phyloP scores from a whole-genome alignment of 2,797 vertebrate genomes.

The Sorex maritimensis region DNA sequence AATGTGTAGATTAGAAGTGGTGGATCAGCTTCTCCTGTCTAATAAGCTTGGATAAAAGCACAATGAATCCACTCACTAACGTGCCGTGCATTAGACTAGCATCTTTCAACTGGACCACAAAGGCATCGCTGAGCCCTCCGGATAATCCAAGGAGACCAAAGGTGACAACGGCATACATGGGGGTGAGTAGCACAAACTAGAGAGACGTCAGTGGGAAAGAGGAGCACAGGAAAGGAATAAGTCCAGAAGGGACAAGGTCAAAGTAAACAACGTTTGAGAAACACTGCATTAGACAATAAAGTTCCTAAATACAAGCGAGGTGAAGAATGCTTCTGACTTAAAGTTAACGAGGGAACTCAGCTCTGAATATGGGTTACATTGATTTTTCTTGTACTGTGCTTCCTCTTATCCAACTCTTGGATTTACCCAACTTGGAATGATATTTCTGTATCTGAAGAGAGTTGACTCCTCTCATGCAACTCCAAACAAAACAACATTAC shows the following conservation, averaged over 20 bases:
- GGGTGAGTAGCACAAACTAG: too few species aligned
- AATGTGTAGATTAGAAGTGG: conserved; percentile 16
- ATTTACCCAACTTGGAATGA: neutral
- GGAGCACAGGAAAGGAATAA: neutral
- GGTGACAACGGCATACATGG: too few species aligned
- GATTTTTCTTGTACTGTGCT: neutral
- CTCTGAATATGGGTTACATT: neutral
- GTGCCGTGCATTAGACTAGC: too few species aligned
- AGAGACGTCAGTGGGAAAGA: neutral
- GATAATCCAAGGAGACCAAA: too few species aligned
- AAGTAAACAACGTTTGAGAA: neutral
- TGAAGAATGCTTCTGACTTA: neutral
- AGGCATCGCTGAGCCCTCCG: too few species aligned
- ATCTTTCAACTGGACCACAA: too few species aligned
- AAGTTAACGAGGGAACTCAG: neutral
- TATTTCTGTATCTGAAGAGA: neutral
- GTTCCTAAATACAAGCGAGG: neutral
- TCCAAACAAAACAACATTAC: neutral
- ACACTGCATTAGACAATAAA: neutral
- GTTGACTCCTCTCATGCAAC: neutral
- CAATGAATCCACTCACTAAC: neutral
- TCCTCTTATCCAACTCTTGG: conserved; percentile 26
- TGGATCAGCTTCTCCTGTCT: conserved; percentile 17
- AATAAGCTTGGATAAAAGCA: conserved; percentile 2
- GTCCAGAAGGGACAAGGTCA: neutral